A percentile compares a stretch with the other conserved stretches of the same genome.
These are phyloP conservation scores for Rhagoletis pomonella DNA, from an alignment of 1,140 invertebrate species.

Conservation along the genomic window DNA sequence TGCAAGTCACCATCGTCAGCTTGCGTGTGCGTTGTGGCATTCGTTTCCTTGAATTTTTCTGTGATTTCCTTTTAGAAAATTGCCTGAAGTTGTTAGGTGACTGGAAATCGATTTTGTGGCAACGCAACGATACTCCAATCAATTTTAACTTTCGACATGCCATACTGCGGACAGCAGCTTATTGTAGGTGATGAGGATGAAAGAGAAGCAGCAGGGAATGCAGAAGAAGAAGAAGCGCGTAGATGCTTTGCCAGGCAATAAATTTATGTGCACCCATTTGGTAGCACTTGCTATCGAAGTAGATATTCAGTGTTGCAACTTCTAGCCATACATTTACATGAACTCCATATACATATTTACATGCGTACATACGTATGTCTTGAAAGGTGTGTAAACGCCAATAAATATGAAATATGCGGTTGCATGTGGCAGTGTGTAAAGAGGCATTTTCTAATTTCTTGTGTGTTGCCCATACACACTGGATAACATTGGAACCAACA, in stretches of 20 bases:
- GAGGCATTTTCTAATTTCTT: too few species aligned
- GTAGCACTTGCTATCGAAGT: neutral
- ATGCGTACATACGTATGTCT: neutral
- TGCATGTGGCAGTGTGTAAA: too few species aligned
- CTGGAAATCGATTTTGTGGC: slow-evolving; percentile 47
- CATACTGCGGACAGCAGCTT: slow-evolving; percentile 12
- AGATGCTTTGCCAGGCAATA: neutral
- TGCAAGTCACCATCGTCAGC: neutral
- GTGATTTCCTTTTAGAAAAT: slow-evolving; percentile 48
- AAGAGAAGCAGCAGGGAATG: neutral
- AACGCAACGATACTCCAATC: slow-evolving; percentile 44
- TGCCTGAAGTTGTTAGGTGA: slow-evolving; percentile 49
- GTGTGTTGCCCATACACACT: too few species aligned
- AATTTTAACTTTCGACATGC: slow-evolving; percentile 52
- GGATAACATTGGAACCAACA: too few species aligned
- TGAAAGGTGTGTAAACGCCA: too few species aligned
- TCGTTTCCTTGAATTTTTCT: slow-evolving; percentile 42
- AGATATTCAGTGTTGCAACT: too few species aligned
- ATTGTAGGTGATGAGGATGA: neutral
- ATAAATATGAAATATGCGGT: too few species aligned
- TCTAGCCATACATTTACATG: too few species aligned
- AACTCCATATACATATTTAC: neutral
- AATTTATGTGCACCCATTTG: slow-evolving; percentile 34
- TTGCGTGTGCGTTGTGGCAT: neutral
- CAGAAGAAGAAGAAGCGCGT: neutral